A percentile compares a stretch with the other conserved stretches of the same genome.
Conservation (phyloP, 2,797 vertebrate genomes). For the Caiman crocodilus region DNA sequence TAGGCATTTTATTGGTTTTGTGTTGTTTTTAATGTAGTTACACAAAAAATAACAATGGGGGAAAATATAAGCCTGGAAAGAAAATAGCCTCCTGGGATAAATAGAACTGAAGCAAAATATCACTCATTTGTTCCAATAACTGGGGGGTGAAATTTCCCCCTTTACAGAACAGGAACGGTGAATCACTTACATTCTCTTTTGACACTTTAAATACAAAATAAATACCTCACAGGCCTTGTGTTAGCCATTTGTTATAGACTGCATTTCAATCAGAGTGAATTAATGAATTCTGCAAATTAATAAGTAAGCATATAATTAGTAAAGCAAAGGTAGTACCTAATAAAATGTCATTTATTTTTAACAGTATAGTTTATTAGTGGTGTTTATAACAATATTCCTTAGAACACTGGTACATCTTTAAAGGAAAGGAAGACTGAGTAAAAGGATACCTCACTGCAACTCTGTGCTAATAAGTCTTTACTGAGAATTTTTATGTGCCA, state of each 20-base stretch:
- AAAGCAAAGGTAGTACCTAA: neutral
- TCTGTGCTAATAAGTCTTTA: slow-evolving; percentile 3
- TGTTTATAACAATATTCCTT: neutral
- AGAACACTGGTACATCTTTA: neutral
- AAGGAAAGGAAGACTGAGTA: neutral
- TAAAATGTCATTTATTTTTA: neutral
- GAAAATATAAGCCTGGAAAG: neutral
- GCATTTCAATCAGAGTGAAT: neutral
- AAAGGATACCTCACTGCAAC: neutral
- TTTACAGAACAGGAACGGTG: neutral
- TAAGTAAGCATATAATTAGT: slow-evolving; percentile 6
- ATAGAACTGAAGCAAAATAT: neutral
- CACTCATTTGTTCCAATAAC: neutral
- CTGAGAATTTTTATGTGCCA: slow-evolving; percentile 12
- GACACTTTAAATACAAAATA: neutral
- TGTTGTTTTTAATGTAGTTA: neutral
- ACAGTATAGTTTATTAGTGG: neutral
- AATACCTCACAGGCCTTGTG: neutral
- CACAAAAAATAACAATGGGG: neutral
- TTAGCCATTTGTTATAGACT: neutral
- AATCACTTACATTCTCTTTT: neutral
- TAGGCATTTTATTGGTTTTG: neutral
- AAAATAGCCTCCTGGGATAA: neutral
- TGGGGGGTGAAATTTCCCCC: neutral
- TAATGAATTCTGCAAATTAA: neutral